These are phyloP conservation scores for Melozone crissalis DNA, from an alignment of 2,113 vertebrate species.

Conservation along the genomic window DNA sequence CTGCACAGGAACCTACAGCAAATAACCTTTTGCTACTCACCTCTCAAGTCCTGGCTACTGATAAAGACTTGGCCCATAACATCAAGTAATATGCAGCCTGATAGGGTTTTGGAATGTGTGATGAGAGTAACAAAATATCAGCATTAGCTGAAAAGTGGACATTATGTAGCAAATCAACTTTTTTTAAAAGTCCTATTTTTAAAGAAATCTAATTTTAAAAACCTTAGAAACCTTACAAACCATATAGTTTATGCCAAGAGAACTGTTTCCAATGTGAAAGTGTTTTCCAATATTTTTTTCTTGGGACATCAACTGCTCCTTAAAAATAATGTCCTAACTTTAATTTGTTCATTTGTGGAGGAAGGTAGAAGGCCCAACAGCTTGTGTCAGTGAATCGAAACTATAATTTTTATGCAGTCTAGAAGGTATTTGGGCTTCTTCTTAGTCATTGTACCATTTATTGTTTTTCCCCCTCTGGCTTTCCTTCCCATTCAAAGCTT, in stretches of 20 bases:
- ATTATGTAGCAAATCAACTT: not conserved
- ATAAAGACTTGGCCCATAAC: not conserved
- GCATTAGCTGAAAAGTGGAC: not conserved
- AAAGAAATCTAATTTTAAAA: not conserved
- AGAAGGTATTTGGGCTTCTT: not conserved
- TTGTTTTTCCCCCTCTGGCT: not conserved
- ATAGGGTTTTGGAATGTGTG: not conserved
- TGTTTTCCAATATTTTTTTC: not conserved
- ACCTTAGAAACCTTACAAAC: not conserved
- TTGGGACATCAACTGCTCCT: not conserved
- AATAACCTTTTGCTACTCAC: not conserved
- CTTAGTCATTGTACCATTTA: not conserved
- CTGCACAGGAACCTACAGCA: not conserved
- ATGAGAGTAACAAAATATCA: not conserved
- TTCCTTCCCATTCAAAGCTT: not conserved
- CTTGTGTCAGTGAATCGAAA: constrained; percentile 17
- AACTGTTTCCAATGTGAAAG: not conserved
- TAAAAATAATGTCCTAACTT: constrained; percentile 23
- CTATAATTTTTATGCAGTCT: not conserved
- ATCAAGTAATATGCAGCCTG: not conserved
- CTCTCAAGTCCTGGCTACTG: not conserved
- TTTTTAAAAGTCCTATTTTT: not conserved
- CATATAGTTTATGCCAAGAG: not conserved
- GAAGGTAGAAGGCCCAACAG: not conserved
- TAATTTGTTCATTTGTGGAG: not conserved